phyloP scores from a whole-genome alignment of 2,888 invertebrate species.

The Carcina quercana region DNA sequence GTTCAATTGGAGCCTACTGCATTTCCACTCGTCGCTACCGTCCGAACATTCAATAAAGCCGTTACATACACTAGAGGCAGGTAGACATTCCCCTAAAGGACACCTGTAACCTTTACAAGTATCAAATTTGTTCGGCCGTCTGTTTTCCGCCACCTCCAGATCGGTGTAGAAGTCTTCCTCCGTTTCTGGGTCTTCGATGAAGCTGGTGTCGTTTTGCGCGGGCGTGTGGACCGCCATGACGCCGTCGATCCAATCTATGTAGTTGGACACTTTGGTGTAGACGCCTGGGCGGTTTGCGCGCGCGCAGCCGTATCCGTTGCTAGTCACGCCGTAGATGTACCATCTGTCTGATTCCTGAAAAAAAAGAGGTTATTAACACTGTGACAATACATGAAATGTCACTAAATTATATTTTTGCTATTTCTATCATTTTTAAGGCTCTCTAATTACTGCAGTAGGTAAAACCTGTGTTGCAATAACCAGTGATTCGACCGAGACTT shows the following conservation, averaged over 20 bases:
- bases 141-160: constrained; percentile 57
- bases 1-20: constrained; percentile 42
- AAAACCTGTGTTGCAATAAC: too few relatives aligned
- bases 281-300: constrained; percentile 86
- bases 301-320: constrained; percentile 87
- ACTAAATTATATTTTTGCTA: too few relatives aligned
- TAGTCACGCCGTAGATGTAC: constrained; percentile 80
- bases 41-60: constrained; percentile 86
- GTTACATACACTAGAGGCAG: constrained; percentile 82
- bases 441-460: too few relatives aligned
- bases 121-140: constrained; percentile 40
- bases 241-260: constrained; percentile 81
- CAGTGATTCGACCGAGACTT: too few relatives aligned
- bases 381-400: too few relatives aligned
- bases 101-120: constrained; percentile 82
- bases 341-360: constrained; percentile 62
- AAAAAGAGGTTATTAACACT: background rate
- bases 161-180: constrained; percentile 53
- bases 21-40: constrained; percentile 82
- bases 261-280: constrained; percentile 86
- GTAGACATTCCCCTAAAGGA: constrained; percentile 83
- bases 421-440: too few relatives aligned
- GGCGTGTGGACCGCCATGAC: constrained; percentile 60
- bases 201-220: constrained; percentile 27
- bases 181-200: constrained; percentile 27